A percentile compares a stretch with the other conserved stretches of the same genome.
These are phyloP conservation scores for Argynnis bischoffii DNA, from an alignment of 2,888 invertebrate species.

Conservation along the genomic window DNA sequence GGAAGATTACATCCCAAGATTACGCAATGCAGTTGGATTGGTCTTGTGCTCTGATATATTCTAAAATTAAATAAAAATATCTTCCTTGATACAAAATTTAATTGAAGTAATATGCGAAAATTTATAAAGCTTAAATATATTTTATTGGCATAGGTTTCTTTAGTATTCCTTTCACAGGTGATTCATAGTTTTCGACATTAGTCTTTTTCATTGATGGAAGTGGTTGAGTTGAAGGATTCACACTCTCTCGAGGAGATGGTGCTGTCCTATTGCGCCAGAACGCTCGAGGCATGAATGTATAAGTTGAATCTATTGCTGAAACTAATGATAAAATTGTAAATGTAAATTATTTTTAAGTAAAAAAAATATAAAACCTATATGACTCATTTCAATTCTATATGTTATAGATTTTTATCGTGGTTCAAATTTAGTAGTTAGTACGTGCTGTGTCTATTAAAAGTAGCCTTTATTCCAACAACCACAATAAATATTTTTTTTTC, in stretches of 20 bases:
- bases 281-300: constrained; percentile 64
- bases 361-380: constrained; percentile 2
- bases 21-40: too few species aligned
- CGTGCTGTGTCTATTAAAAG: too few species aligned
- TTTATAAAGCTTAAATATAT: constrained; percentile 55
- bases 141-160: constrained; percentile 79
- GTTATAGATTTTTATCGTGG: too few species aligned
- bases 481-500: too few species aligned
- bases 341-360: not conserved
- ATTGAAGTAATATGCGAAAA: not conserved
- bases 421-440: too few species aligned
- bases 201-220: constrained; percentile 55
- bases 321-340: constrained; percentile 47
- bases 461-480: too few species aligned
- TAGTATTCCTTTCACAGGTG: constrained; percentile 69
- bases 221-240: constrained; percentile 56
- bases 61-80: too few species aligned
- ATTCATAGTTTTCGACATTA: constrained; percentile 40
- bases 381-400: too few species aligned
- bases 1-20: too few species aligned
- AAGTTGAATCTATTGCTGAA: constrained; percentile 64
- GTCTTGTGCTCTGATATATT: too few species aligned
- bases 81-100: too few species aligned
- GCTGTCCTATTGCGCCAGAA: constrained; percentile 53
- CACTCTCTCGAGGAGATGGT: constrained; percentile 48